phyloP scores from a whole-genome alignment of 2,113 vertebrate species.

The Neolamprologus longior region DNA sequence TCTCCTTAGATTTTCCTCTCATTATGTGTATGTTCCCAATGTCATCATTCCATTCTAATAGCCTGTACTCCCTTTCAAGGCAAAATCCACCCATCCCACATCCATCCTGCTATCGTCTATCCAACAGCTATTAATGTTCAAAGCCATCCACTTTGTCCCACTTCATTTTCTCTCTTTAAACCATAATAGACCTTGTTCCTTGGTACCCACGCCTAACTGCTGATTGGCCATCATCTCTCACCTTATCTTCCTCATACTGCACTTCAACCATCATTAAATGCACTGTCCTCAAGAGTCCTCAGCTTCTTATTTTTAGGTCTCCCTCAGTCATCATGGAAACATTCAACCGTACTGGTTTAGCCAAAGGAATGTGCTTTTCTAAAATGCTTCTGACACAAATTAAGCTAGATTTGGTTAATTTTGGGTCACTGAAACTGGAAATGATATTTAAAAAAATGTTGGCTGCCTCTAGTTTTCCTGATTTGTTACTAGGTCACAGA shows the following conservation, averaged over 20 bases:
- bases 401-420: not conserved
- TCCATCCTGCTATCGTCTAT: not conserved
- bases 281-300: too few relatives aligned
- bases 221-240: not conserved
- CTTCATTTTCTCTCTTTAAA: not conserved
- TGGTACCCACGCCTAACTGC: not conserved
- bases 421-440: not conserved
- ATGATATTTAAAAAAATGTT: not conserved
- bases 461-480: not conserved
- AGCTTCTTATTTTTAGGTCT: not conserved
- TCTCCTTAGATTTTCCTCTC: not conserved
- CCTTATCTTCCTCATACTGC: not conserved
- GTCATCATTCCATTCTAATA: not conserved
- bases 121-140: not conserved
- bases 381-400: not conserved
- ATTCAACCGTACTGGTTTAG: not conserved
- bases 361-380: not conserved
- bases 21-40: not conserved
- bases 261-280: not conserved
- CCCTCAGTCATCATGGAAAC: not conserved
- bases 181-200: not conserved
- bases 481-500: not conserved
- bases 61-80: not conserved
- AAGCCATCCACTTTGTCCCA: not conserved
- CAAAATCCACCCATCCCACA: not conserved